Conservation (phyloP, 2,888 invertebrate species). For the Lasioglossum calceatum region DNA sequence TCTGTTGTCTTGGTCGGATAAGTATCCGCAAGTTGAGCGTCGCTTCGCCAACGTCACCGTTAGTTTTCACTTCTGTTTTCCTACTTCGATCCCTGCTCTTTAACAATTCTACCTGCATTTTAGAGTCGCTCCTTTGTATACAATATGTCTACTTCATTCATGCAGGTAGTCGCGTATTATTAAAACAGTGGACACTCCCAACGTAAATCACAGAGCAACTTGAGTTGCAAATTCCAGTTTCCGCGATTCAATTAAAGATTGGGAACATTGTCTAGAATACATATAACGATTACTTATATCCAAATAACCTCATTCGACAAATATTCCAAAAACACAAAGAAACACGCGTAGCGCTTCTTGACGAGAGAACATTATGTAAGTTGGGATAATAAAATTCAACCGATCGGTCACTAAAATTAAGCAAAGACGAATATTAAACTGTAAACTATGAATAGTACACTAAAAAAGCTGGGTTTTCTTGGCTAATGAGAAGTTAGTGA, state of each 20-base stretch:
- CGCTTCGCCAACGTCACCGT: slow-evolving; percentile 80
- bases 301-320: neutral
- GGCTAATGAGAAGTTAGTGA: too few species aligned
- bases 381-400: neutral
- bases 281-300: neutral
- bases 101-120: slow-evolving; percentile 52
- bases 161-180: neutral
- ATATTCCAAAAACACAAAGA: neutral
- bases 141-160: neutral
- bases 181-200: neutral
- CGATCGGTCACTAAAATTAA: neutral
- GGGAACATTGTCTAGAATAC: neutral
- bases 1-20: slow-evolving; percentile 10
- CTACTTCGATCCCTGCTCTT: slow-evolving; percentile 53
- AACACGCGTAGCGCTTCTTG: neutral
- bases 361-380: neutral
- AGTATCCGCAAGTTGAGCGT: slow-evolving; percentile 74
- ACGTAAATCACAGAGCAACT: neutral
- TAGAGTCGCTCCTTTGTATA: slow-evolving; percentile 17
- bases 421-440: neutral
- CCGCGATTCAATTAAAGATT: neutral
- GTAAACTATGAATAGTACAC: neutral
- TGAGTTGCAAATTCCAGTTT: neutral
- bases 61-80: slow-evolving; percentile 75
- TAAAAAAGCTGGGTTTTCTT: neutral